These are phyloP conservation scores for Acanthococcus lagerstroemiae DNA, from an alignment of 2,888 invertebrate genomes.

Conservation along the genomic window DNA sequence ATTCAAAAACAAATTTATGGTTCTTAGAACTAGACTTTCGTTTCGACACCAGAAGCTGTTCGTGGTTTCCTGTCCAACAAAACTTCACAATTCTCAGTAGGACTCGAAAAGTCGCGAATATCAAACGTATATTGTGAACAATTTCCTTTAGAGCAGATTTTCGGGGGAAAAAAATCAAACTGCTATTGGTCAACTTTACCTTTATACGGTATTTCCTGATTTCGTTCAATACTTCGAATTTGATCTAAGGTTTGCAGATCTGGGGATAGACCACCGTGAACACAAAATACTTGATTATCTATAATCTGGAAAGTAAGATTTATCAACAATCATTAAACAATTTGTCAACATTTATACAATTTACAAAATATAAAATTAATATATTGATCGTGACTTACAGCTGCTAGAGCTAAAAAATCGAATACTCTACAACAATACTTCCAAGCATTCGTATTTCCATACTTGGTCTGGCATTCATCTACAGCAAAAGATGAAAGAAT, in stretches of 20 bases:
- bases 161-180: background rate
- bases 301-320: conserved; percentile 68
- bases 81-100: conserved; percentile 1
- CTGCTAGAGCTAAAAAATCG: conserved; percentile 93
- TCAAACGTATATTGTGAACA: background rate
- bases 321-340: background rate
- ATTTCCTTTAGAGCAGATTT: background rate
- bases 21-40: too few relatives aligned
- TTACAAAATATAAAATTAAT: background rate
- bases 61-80: too few relatives aligned
- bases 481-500: conserved; percentile 37
- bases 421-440: conserved; percentile 96
- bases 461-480: conserved; percentile 97
- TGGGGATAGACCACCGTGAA: conserved; percentile 95
- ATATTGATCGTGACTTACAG: conserved; percentile 43
- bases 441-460: conserved; percentile 99
- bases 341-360: background rate
- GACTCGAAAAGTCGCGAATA: background rate
- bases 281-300: conserved; percentile 93
- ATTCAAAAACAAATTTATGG: too few relatives aligned
- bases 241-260: conserved; percentile 94
- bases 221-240: conserved; percentile 87
- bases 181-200: conserved; percentile 43
- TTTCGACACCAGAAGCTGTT: too few relatives aligned
- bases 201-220: conserved; percentile 96